Evolutionary conservation across 2,888 invertebrate genomes (phyloP), one percentile per base, ranked within the genome.

Genomic region (Ophion obscuratus): DNA sequence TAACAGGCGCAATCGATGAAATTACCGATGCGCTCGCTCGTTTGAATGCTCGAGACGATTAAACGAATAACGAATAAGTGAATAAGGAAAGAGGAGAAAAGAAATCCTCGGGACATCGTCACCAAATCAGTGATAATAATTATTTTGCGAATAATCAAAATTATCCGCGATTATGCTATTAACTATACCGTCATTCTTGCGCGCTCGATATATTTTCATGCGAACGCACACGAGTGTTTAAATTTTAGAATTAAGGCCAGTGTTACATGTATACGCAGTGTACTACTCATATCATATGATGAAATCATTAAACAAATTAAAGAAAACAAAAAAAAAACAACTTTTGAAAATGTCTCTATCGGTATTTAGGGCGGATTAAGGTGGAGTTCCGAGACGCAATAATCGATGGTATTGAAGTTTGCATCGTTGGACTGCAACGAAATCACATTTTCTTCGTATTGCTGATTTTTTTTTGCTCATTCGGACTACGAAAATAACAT

Each of bases 181-280:
- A 74, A 80, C 73, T 57, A 40, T 77, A 47, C 66, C 61, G 66
- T 86, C 80, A 81, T 79, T 86, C 61, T 67, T 36, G 68, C 80
- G 84, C 84, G 74, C 66, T 81, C 77, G 82, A 77, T 76, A 66
- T 80, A 53, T 78, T 83, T 81, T 83, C 78, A 76, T 73, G 76
- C 78, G 84, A 86, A 84, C 83, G 84, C 87, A 74, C 68, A 87
- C 64, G 64, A 84, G 83, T 87, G 93, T 93, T 94, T 92, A 94
- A 93, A 93, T 92, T 81, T 81, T 94, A 93, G 93, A 90, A 91
- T 93, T 94, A 94, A 94, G 94, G 93, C 93, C 93, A 94, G 93
- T 94, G 93, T 94, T 94, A 93, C 92, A 92, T 93, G 93, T 94
- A 94, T 94, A 93, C 93, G 94, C 93, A 93, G 91, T 92, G 92